Conservation (phyloP, 1,140 invertebrate genomes). For the Theocolax elegans region DNA sequence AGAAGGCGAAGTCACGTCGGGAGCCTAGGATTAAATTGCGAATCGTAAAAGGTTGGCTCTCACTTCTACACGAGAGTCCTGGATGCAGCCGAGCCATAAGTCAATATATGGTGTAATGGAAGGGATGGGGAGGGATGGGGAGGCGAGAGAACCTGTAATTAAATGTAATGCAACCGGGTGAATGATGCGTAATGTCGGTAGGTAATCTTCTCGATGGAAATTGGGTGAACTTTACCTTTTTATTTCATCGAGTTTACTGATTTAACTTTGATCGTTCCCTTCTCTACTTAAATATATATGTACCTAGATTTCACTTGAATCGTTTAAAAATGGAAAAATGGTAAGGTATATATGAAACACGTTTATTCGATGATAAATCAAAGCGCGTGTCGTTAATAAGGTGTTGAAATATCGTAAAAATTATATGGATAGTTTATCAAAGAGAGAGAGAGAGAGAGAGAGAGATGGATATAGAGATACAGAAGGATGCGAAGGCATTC, state of each 20-base stretch:
- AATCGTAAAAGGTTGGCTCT: slow-evolving; percentile 36
- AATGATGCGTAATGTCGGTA: slow-evolving; percentile 1
- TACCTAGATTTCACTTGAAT: no score
- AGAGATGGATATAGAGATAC: neutral
- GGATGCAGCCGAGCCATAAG: slow-evolving; percentile 8
- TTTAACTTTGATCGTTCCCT: no score
- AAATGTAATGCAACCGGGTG: slow-evolving; percentile 13
- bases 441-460: neutral
- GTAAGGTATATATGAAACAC: no score
- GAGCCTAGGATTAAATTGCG: slow-evolving; percentile 36
- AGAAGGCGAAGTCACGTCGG: slow-evolving; percentile 32
- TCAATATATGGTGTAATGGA: slow-evolving; percentile 25
- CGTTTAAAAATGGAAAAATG: no score
- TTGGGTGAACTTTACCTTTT: no score
- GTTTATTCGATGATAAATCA: no score
- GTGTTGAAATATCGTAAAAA: neutral
- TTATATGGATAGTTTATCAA: slow-evolving; percentile 11
- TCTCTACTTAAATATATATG: no score
- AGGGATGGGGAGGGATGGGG: no score
- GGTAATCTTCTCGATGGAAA: no score
- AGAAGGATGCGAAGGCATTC: slow-evolving; percentile 21
- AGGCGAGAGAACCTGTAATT: slow-evolving; percentile 14
- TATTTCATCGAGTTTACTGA: no score
- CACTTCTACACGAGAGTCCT: neutral
- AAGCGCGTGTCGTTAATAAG: neutral